Evolutionary conservation across 2,113 vertebrate genomes (phyloP).

Genomic region (Emydura subglobosa): DNA sequence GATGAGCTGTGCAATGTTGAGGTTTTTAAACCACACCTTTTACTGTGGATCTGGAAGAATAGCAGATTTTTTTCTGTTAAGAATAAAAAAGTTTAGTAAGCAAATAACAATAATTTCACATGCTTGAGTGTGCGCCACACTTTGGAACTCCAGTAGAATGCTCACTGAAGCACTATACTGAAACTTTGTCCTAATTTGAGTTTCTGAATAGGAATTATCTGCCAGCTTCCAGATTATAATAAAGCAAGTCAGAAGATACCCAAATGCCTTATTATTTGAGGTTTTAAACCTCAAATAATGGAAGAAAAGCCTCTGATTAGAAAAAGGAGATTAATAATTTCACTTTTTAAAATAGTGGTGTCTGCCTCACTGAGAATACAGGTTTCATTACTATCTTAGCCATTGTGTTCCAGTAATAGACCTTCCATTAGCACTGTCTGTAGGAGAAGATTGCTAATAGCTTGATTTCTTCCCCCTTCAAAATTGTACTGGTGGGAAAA

Average conservation of each 20-base stretch:
- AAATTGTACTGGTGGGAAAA: not conserved
- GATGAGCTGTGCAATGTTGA: not conserved
- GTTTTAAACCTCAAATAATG: not conserved
- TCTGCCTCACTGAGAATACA: not conserved
- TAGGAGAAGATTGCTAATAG: not conserved
- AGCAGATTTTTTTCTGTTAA: not conserved
- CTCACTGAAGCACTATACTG: not conserved
- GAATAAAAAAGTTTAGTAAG: constrained; percentile 17
- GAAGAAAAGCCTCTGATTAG: not conserved
- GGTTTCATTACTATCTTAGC: not conserved
- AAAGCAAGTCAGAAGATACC: not conserved
- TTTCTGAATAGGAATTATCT: constrained; percentile 23
- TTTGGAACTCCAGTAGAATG: constrained; percentile 11
- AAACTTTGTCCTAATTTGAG: constrained; percentile 21
- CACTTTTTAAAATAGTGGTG: not conserved
- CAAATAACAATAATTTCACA: not conserved
- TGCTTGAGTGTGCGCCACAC: constrained; percentile 4
- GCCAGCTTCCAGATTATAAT: not conserved
- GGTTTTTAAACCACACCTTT: not conserved
- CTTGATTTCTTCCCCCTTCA: not conserved
- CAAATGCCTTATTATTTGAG: not conserved
- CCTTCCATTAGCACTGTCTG: not conserved
- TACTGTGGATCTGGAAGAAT: not conserved
- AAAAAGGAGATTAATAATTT: not conserved
- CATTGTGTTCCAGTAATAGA: not conserved